Percentiles rank a stretch among this genome's conserved stretches.
phyloP scores from a whole-genome alignment of 2,797 vertebrate genomes.

The Sebastiscus albofasciatus region DNA sequence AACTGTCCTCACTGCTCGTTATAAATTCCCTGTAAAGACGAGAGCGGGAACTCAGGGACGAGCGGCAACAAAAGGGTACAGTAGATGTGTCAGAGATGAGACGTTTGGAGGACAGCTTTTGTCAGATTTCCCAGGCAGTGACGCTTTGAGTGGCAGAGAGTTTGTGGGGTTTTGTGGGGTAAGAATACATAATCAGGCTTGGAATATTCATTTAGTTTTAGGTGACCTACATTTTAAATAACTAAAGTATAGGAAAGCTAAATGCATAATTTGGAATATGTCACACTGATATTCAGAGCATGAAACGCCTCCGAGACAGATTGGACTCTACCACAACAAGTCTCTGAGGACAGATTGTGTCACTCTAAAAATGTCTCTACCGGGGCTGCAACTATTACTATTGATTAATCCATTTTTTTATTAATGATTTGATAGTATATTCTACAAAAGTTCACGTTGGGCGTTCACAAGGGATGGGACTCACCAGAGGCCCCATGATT shows the following conservation, averaged over 20 bases:
- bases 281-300: conserved; percentile 35
- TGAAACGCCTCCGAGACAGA: conserved; percentile 23
- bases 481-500: not conserved
- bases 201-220: not conserved
- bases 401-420: not conserved
- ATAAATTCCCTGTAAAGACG: not conserved
- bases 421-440: not conserved
- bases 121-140: not conserved
- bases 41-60: not conserved
- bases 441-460: not conserved
- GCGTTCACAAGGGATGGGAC: not conserved
- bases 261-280: conserved; percentile 5
- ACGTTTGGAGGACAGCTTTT: not conserved
- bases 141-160: not conserved
- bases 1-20: not conserved
- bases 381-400: not conserved
- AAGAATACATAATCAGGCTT: not conserved
- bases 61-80: not conserved
- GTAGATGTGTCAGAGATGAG: not conserved
- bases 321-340: not conserved
- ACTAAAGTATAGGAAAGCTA: not conserved
- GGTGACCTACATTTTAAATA: conserved; percentile 8
- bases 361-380: not conserved
- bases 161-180: not conserved
- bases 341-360: conserved; percentile 8